Percentiles rank a stretch among this genome's conserved stretches.
Evolutionary conservation across 1,140 invertebrate genomes (phyloP).

Genomic region (Plectrocnemia conspersa): DNA sequence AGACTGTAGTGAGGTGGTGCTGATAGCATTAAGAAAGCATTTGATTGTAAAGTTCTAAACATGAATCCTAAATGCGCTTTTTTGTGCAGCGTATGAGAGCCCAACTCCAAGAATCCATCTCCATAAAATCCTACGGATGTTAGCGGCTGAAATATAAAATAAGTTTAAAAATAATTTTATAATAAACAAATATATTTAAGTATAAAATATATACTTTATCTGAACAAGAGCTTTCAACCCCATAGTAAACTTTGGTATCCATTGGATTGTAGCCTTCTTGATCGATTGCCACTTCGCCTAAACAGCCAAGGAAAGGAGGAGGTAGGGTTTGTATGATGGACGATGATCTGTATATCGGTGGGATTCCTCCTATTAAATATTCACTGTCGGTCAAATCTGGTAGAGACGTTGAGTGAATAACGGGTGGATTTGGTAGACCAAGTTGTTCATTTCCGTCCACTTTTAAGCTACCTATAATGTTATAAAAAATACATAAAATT

Average conservation of each 20-base stretch:
- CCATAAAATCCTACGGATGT: conserved; percentile 70
- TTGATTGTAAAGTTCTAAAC: conserved; percentile 66
- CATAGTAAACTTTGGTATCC: conserved; percentile 64
- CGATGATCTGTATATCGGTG: conserved; percentile 50
- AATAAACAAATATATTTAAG: too few species aligned
- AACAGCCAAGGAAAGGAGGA: conserved; percentile 70
- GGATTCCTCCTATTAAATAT: conserved; percentile 77
- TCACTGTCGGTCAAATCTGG: conserved; percentile 59
- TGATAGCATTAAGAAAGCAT: conserved; percentile 70
- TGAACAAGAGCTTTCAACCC: conserved; percentile 70
- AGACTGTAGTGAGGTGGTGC: conserved; percentile 55
- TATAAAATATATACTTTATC: conserved; percentile 54
- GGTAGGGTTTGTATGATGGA: conserved; percentile 26
- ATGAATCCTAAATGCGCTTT: conserved; percentile 68
- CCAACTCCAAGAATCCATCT: conserved; percentile 72
- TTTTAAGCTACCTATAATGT: conserved; percentile 55
- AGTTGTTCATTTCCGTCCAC: conserved; percentile 68
- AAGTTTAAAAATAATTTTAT: too few species aligned
- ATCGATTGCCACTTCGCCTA: conserved; percentile 73
- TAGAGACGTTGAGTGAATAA: conserved; percentile 52
- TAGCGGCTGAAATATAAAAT: conserved; percentile 50
- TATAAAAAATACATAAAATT: conserved; percentile 35
- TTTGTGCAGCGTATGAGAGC: conserved; percentile 60
- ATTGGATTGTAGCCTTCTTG: conserved; percentile 54
- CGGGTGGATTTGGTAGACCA: conserved; percentile 58